Conservation (phyloP, 2,113 vertebrate genomes). For the Forbesichthys papilliferus region DNA sequence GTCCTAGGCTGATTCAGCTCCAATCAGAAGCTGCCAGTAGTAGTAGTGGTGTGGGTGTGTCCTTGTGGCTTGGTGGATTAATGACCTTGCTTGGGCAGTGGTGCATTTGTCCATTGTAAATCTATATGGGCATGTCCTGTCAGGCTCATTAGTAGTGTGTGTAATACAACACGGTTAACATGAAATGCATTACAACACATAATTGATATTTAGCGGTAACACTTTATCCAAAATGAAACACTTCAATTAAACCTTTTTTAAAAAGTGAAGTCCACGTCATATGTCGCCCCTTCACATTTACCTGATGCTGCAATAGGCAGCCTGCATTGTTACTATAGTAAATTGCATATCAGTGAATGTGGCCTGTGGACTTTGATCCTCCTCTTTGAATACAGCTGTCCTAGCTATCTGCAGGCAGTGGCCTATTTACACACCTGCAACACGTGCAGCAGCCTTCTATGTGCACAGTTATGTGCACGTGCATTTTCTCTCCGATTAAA, state of each 20-base stretch:
- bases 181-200: neutral
- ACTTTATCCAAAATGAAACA: too few species aligned
- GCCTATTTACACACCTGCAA: slow-evolving; percentile 72
- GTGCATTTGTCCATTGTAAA: slow-evolving; percentile 43
- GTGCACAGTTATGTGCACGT: slow-evolving; percentile 3
- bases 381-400: slow-evolving; percentile 57
- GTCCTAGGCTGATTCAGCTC: slow-evolving; percentile 40
- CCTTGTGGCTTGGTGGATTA: slow-evolving; percentile 59
- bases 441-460: slow-evolving; percentile 16
- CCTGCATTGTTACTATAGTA: slow-evolving; percentile 6
- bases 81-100: slow-evolving; percentile 58
- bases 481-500: slow-evolving; percentile 7
- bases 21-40: slow-evolving; percentile 48
- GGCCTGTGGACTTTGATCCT: slow-evolving; percentile 65
- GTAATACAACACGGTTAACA: neutral
- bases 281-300: too few species aligned
- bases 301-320: neutral
- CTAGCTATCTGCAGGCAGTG: slow-evolving; percentile 31
- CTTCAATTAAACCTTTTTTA: too few species aligned
- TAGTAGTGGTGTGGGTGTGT: slow-evolving; percentile 56
- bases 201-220: neutral
- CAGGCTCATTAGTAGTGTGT: slow-evolving; percentile 10
- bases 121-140: slow-evolving; percentile 31
- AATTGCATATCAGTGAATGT: slow-evolving; percentile 50
- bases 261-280: too few species aligned